phyloP scores from a whole-genome alignment of 2,797 vertebrate species.

The Chiloscyllium punctatum region DNA sequence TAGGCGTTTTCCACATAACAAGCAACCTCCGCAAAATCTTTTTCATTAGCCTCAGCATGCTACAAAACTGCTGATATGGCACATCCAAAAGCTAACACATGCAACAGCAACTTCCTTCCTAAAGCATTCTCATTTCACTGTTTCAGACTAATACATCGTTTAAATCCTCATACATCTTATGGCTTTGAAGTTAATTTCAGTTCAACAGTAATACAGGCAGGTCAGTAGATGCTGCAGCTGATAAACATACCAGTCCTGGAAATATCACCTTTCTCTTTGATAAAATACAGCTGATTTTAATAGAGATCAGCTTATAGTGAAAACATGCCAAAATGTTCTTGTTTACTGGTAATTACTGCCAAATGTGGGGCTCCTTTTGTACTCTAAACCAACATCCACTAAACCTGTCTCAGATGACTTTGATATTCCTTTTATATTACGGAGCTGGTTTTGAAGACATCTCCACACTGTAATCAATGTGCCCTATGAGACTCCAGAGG shows the following conservation, averaged over 20 bases:
- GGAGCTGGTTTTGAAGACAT: neutral
- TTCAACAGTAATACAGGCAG: slow-evolving; percentile 25
- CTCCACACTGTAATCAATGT: neutral
- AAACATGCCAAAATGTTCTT: slow-evolving; percentile 33
- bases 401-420: slow-evolving; percentile 26
- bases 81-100: neutral
- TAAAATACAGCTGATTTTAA: slow-evolving; percentile 38
- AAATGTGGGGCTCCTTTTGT: slow-evolving; percentile 35
- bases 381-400: slow-evolving; percentile 29
- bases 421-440: slow-evolving; percentile 25
- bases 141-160: neutral
- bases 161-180: neutral
- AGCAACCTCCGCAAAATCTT: slow-evolving; percentile 32
- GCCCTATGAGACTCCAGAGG: neutral
- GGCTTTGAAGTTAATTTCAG: slow-evolving; percentile 32
- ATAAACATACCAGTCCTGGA: slow-evolving; percentile 26
- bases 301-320: slow-evolving; percentile 8
- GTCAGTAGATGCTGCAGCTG: slow-evolving; percentile 28
- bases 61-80: slow-evolving; percentile 24
- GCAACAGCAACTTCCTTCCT: neutral
- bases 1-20: slow-evolving; percentile 32
- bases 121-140: slow-evolving; percentile 19
- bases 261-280: slow-evolving; percentile 27
- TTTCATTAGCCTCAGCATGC: neutral
- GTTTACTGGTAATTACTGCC: slow-evolving; percentile 37